Percentiles rank a stretch among this genome's conserved stretches.
phyloP scores from a whole-genome alignment of 2,888 invertebrate species.

The Rapana venosa region DNA sequence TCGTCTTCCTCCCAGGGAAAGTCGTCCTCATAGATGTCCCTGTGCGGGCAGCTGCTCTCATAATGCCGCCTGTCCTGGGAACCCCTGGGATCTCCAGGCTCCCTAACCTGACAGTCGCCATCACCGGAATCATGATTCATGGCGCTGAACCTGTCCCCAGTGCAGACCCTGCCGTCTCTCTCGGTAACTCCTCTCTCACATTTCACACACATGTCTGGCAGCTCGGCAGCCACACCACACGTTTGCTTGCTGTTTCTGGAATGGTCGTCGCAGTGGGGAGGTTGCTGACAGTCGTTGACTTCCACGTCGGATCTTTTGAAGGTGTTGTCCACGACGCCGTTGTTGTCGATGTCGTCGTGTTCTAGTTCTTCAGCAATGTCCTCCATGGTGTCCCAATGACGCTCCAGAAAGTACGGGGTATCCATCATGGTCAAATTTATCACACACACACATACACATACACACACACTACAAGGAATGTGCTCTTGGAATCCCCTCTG shows the following conservation, averaged over 20 bases:
- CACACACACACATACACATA: neutral
- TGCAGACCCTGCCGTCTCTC: neutral
- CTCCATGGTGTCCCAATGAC: conserved; percentile 17
- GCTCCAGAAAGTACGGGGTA: neutral
- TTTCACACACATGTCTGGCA: neutral
- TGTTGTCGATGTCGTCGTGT: conserved; percentile 6
- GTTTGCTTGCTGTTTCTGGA: too few relatives aligned
- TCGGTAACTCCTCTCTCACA: neutral
- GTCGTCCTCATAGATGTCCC: neutral
- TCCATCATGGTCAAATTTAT: neutral
- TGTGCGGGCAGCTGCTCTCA: neutral
- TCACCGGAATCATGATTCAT: neutral
- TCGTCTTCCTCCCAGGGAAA: neutral
- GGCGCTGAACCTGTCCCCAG: neutral
- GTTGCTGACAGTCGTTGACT: neutral
- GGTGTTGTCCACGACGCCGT: neutral
- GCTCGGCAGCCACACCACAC: neutral
- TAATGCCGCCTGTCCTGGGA: neutral
- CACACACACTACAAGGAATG: neutral
- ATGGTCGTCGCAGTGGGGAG: neutral
- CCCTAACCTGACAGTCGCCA: neutral
- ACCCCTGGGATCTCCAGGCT: neutral
- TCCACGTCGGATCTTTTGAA: neutral
- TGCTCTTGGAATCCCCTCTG: too few relatives aligned
- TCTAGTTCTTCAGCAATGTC: conserved; percentile 16